phyloP scores from a whole-genome alignment of 1,140 invertebrate genomes.

The Lepidurus apus region DNA sequence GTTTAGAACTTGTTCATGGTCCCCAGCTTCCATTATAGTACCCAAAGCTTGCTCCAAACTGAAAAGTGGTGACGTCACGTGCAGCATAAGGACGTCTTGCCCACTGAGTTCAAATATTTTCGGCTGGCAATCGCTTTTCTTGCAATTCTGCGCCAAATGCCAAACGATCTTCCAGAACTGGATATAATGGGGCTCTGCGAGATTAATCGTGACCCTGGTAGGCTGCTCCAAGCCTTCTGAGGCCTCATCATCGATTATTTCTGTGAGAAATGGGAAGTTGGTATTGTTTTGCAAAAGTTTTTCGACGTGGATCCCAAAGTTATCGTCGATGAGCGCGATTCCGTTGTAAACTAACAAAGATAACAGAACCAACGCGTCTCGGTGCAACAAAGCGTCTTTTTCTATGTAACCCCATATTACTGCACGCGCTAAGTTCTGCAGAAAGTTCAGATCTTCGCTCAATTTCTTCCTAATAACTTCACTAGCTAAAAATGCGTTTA shows the following conservation, averaged over 20 bases:
- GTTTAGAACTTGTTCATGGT: neutral
- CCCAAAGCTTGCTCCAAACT: neutral
- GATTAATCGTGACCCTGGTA: neutral
- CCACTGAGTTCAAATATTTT: neutral
- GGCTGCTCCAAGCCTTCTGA: neutral
- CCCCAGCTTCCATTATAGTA: neutral
- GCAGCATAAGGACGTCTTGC: neutral
- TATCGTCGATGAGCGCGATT: neutral
- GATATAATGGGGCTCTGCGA: neutral
- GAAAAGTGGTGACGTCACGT: neutral
- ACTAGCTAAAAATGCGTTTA: neutral
- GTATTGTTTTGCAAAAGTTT: neutral
- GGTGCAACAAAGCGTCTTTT: neutral
- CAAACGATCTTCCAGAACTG: constrained; percentile 10
- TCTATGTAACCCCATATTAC: neutral
- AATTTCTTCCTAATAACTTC: neutral
- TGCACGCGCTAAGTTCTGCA: neutral
- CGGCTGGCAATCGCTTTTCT: neutral
- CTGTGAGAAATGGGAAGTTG: neutral
- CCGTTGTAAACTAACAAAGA: neutral
- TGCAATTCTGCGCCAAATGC: neutral
- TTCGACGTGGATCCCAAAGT: neutral
- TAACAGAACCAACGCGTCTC: neutral
- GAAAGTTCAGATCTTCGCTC: neutral
- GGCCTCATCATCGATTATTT: neutral